These are phyloP conservation scores for Plebejus anna DNA, from an alignment of 2,888 invertebrate species.

Conservation along the genomic window DNA sequence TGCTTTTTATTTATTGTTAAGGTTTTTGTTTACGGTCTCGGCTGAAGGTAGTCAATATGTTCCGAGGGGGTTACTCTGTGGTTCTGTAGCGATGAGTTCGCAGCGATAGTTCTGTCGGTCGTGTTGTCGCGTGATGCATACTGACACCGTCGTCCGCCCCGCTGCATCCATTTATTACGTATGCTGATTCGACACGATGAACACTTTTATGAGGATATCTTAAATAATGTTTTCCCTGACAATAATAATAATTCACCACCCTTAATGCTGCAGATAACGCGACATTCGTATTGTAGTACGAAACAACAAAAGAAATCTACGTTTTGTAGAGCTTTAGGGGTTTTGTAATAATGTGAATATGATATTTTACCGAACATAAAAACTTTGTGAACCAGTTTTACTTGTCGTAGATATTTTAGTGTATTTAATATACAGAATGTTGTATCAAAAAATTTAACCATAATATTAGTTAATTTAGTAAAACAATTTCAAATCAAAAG, in stretches of 20 bases:
- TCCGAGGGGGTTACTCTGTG: constrained; percentile 43
- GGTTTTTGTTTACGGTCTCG: constrained; percentile 49
- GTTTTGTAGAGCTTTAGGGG: constrained; percentile 3
- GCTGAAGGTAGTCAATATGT: constrained; percentile 40
- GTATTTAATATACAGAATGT: too few species aligned
- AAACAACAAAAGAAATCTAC: not conserved
- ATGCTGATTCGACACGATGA: not conserved
- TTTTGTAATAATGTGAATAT: not conserved
- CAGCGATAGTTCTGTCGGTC: constrained; percentile 29
- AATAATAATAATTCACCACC: constrained; percentile 10
- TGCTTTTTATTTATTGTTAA: constrained; percentile 60
- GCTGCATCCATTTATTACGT: constrained; percentile 11
- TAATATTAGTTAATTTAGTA: too few species aligned
- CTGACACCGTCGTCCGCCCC: constrained; percentile 9
- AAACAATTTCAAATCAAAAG: not conserved
- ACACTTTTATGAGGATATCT: constrained; percentile 11
- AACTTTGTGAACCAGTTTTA: too few species aligned
- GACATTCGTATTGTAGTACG: not conserved
- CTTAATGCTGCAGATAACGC: not conserved
- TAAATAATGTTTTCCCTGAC: constrained; percentile 4
- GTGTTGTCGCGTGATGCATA: constrained; percentile 25
- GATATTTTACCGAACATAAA: too few species aligned
- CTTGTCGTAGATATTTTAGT: too few species aligned
- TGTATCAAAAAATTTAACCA: too few species aligned
- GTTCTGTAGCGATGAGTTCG: constrained; percentile 50